Evolutionary conservation across 2,888 invertebrate genomes (phyloP).

Genomic region (Drepanosiphum platanoidis): DNA sequence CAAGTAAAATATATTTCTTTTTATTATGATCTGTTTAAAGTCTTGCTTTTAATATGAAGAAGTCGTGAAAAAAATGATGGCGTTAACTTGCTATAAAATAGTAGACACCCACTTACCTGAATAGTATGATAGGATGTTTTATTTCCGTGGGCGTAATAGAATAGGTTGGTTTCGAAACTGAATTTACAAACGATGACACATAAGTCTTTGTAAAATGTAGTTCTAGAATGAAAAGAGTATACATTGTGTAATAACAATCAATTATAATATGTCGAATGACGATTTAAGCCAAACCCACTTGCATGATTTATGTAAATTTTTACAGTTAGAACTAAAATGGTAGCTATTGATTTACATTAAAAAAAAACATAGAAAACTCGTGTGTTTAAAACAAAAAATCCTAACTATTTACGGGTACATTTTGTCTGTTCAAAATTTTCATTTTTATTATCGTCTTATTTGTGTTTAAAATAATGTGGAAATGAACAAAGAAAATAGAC

Average conservation of each 20-base stretch:
- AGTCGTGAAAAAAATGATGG: background rate
- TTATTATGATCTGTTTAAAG: background rate
- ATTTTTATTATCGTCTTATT: no score
- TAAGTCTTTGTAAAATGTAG: background rate
- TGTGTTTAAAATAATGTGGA: no score
- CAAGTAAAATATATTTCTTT: background rate
- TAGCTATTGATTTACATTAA: no score
- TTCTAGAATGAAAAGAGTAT: background rate
- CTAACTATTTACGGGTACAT: no score
- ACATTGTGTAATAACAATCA: background rate
- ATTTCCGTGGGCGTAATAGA: background rate
- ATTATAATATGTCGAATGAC: background rate
- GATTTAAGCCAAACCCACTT: background rate
- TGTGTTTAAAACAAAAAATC: no score
- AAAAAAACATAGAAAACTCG: no score
- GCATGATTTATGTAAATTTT: background rate
- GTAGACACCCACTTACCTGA: background rate
- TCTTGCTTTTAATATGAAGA: background rate
- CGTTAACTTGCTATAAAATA: background rate
- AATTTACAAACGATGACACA: background rate
- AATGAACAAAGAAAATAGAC: no score
- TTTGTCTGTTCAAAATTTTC: no score
- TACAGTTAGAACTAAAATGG: no score
- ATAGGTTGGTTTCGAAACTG: background rate
- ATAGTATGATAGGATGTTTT: background rate